These are phyloP conservation scores for Leptarthrus brevirostris DNA, from an alignment of 2,888 invertebrate genomes.

Conservation along the genomic window DNA sequence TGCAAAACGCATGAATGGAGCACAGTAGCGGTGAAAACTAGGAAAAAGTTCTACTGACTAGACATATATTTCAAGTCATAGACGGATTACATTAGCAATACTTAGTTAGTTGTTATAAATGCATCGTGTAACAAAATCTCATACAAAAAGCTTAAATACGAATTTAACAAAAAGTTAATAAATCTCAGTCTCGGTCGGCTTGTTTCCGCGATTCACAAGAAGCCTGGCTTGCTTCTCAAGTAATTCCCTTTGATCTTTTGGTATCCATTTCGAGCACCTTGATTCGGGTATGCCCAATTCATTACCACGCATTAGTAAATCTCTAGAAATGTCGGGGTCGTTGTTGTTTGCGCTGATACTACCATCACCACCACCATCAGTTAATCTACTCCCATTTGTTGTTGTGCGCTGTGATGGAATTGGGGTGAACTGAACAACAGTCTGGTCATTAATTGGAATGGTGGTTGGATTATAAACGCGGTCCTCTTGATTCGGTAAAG, in stretches of 20 bases:
- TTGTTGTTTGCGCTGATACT: constrained; percentile 5
- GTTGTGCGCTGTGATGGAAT: constrained; percentile 14
- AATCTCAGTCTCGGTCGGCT: constrained; percentile 54
- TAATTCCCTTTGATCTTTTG: constrained; percentile 65
- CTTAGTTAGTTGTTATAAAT: constrained; percentile 45
- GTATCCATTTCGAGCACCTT: constrained; percentile 65
- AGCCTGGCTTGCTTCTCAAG: constrained; percentile 64
- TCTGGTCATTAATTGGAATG: constrained; percentile 58
- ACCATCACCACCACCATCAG: constrained; percentile 56
- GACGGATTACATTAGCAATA: constrained; percentile 16
- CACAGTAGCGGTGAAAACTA: constrained; percentile 20
- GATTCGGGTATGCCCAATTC: constrained; percentile 65
- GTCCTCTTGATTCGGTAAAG: constrained; percentile 54
- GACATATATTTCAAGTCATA: constrained; percentile 39
- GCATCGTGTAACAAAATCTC: constrained; percentile 38
- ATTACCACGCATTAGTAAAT: constrained; percentile 62
- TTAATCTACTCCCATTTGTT: constrained; percentile 24
- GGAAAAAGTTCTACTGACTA: constrained; percentile 37
- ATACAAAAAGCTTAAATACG: constrained; percentile 26
- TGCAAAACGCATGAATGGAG: constrained; percentile 20
- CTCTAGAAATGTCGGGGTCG: constrained; percentile 55
- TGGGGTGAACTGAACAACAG: constrained; percentile 36
- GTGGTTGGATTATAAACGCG: constrained; percentile 66
- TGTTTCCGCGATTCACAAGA: constrained; percentile 42
- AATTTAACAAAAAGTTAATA: constrained; percentile 41